phyloP scores from a whole-genome alignment of 2,797 vertebrate species.

The Hydrophis major region DNA sequence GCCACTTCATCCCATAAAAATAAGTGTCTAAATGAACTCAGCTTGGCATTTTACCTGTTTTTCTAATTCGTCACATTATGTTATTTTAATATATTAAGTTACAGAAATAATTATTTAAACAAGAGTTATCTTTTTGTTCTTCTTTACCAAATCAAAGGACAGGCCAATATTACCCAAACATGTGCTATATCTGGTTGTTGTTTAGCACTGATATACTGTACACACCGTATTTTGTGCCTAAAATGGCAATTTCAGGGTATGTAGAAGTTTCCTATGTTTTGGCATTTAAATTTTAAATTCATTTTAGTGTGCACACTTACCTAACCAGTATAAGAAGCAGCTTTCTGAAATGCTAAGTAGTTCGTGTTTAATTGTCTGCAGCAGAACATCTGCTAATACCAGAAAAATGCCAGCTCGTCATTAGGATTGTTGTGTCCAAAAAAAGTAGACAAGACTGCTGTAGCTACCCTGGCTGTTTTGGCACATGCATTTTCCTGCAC shows the following conservation, averaged over 20 bases:
- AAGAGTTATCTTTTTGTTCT: not conserved
- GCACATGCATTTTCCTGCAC: conserved; percentile 62
- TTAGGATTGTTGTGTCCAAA: conserved; percentile 65
- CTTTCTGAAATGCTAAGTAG: conserved; percentile 68
- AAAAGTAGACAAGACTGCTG: conserved; percentile 72
- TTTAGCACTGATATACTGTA: not conserved
- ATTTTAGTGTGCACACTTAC: conserved; percentile 63
- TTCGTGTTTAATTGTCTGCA: conserved; percentile 73
- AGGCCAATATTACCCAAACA: not conserved
- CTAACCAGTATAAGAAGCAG: conserved; percentile 66
- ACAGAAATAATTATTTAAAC: not conserved
- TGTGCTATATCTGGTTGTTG: conserved; percentile 18
- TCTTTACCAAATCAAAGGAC: not conserved
- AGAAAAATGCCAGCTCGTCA: conserved; percentile 82
- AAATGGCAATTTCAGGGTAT: conserved; percentile 44
- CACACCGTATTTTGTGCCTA: not conserved
- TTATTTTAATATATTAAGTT: not conserved
- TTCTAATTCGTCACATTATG: not conserved
- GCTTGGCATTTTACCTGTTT: not conserved
- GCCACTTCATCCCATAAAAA: not conserved
- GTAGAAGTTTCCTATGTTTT: conserved; percentile 57
- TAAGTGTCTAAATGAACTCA: not conserved
- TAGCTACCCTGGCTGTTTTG: conserved; percentile 75
- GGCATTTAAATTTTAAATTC: conserved; percentile 66
- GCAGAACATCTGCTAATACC: conserved; percentile 84